phyloP scores from a whole-genome alignment of 2,888 invertebrate species.

The Parelbella ahira region DNA sequence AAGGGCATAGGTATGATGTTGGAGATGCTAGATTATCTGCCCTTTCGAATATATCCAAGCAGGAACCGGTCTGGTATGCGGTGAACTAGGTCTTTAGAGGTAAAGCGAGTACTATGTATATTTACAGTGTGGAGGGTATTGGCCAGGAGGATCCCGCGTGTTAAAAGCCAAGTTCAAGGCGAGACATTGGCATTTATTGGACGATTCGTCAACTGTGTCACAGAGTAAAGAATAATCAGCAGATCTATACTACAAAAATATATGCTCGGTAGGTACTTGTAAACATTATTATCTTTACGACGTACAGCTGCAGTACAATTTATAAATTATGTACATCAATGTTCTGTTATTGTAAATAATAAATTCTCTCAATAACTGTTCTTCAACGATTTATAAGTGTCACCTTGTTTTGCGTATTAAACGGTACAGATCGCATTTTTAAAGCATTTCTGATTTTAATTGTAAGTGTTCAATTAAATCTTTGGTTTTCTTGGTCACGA shows the following conservation, averaged over 20 bases:
- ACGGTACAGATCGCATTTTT: too few species aligned
- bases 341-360: too few species aligned
- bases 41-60: slow-evolving; percentile 54
- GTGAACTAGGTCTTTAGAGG: slow-evolving; percentile 33
- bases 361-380: too few species aligned
- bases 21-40: slow-evolving; percentile 40
- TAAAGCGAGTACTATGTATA: slow-evolving; percentile 40
- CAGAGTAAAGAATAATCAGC: slow-evolving; percentile 28
- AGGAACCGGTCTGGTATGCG: slow-evolving; percentile 51
- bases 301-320: too few species aligned
- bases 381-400: too few species aligned
- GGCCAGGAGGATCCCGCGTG: slow-evolving; percentile 55
- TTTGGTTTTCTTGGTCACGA: too few species aligned
- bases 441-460: too few species aligned
- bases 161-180: slow-evolving; percentile 74
- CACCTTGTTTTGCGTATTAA: too few species aligned
- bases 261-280: not conserved
- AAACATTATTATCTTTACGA: not conserved
- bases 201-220: slow-evolving; percentile 61
- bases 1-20: slow-evolving; percentile 30
- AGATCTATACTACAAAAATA: slow-evolving; percentile 8
- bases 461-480: too few species aligned
- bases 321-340: too few species aligned
- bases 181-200: slow-evolving; percentile 74
- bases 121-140: slow-evolving; percentile 41